Conservation (phyloP, 2,113 vertebrate genomes). For the Tursiops truncatus region DNA sequence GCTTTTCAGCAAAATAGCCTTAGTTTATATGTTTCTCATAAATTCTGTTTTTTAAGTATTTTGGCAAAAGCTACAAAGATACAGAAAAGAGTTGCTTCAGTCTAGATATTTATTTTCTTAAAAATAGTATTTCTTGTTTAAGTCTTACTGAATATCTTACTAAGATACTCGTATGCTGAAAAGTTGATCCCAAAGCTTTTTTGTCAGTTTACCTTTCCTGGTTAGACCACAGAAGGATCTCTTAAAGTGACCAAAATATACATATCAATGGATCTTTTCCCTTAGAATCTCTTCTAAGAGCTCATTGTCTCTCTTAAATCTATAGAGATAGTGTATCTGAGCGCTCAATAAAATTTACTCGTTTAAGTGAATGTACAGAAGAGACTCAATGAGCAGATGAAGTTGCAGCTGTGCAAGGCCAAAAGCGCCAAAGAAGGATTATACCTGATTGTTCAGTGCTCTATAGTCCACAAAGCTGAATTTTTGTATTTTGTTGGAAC, state of each 20-base stretch:
- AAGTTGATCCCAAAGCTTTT: background rate
- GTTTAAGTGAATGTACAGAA: background rate
- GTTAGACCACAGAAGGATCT: background rate
- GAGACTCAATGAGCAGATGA: background rate
- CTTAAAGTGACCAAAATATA: background rate
- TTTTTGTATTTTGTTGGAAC: background rate
- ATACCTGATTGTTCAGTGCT: background rate
- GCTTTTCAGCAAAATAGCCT: background rate
- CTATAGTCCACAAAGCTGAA: background rate
- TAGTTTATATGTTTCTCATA: conserved; percentile 10
- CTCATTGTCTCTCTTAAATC: background rate
- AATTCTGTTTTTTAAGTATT: background rate
- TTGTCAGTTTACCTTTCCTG: background rate
- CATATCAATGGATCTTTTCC: background rate
- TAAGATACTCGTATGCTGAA: background rate
- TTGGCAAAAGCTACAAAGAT: background rate
- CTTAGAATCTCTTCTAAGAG: background rate
- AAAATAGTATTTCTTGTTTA: background rate
- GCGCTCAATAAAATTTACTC: background rate
- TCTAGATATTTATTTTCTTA: background rate
- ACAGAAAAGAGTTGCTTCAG: background rate
- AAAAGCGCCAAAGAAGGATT: background rate
- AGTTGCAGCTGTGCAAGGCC: background rate
- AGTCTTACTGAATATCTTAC: background rate
- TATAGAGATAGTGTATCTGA: background rate